These are phyloP conservation scores for Ctenopoma kingsleyae DNA, from an alignment of 2,797 vertebrate genomes.

Conservation along the genomic window DNA sequence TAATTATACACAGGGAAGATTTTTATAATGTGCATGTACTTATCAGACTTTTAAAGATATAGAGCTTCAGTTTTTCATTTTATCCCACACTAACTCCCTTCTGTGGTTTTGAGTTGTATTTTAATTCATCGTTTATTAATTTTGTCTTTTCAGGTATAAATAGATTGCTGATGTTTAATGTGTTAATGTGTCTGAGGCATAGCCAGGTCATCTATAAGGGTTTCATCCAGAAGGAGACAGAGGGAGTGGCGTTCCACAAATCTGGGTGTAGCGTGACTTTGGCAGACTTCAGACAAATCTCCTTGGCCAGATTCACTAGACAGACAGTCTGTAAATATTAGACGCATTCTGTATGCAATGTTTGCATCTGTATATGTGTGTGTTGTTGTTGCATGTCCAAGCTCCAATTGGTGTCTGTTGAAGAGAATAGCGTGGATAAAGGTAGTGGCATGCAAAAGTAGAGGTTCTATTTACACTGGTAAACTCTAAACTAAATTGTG, in stretches of 20 bases:
- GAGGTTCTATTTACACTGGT: conserved; percentile 11
- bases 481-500: conserved; percentile 14
- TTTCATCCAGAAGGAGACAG: conserved; percentile 41
- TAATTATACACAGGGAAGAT: neutral
- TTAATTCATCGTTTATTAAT: neutral
- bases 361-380: conserved; percentile 18
- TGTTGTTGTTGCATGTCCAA: neutral
- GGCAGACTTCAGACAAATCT: conserved; percentile 60
- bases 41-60: neutral
- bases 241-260: conserved; percentile 55
- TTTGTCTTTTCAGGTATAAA: neutral
- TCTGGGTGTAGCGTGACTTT: conserved; percentile 60
- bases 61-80: too few species aligned
- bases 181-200: conserved; percentile 19
- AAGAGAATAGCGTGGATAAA: neutral
- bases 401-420: neutral
- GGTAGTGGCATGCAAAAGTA: conserved; percentile 5
- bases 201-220: conserved; percentile 38
- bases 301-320: conserved; percentile 42
- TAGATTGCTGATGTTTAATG: neutral
- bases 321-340: conserved; percentile 62
- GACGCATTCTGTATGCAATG: conserved; percentile 43
- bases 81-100: too few species aligned
- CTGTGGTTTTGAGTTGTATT: neutral
- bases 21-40: neutral